Conservation (phyloP, 2,797 vertebrate species). For the Taenioides sp. region DNA sequence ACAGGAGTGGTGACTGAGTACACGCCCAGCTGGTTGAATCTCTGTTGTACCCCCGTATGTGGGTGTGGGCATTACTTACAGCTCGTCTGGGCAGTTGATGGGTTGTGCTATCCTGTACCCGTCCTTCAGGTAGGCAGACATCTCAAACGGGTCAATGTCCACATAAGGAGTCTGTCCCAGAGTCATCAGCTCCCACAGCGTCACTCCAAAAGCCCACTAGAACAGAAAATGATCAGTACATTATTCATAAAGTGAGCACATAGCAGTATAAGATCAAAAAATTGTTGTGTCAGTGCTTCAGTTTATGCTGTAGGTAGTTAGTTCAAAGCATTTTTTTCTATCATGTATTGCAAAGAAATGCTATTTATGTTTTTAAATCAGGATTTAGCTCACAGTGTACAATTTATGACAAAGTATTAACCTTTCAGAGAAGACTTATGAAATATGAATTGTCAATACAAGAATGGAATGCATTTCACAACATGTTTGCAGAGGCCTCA, state of each 20-base stretch:
- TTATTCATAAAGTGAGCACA: background rate
- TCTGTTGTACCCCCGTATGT: background rate
- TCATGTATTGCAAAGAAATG: too few species aligned
- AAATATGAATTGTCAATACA: too few species aligned
- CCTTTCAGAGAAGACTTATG: too few species aligned
- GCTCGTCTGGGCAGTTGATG: conserved; percentile 99
- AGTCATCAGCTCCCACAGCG: conserved; percentile 98
- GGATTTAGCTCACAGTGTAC: too few species aligned
- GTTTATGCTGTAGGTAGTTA: too few species aligned
- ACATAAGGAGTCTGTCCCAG: conserved; percentile 97
- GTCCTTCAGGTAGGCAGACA: conserved; percentile 98
- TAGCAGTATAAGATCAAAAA: conserved; percentile 5
- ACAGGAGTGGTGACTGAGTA: too few species aligned
- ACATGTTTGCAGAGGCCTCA: too few species aligned
- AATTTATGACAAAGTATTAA: too few species aligned
- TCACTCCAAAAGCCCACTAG: conserved; percentile 98
- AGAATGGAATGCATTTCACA: too few species aligned
- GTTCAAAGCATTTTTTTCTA: too few species aligned
- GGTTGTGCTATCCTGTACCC: conserved; percentile 99
- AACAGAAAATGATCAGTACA: conserved; percentile 23
- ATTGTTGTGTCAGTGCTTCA: too few species aligned
- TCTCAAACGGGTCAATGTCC: conserved; percentile 98
- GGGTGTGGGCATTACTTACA: conserved; percentile 78
- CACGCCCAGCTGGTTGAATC: background rate
- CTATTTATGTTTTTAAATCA: too few species aligned